Evolutionary conservation across 2,888 invertebrate species (phyloP), one percentile per base, ranked within the genome.

Genomic region (Eilema caniola): DNA sequence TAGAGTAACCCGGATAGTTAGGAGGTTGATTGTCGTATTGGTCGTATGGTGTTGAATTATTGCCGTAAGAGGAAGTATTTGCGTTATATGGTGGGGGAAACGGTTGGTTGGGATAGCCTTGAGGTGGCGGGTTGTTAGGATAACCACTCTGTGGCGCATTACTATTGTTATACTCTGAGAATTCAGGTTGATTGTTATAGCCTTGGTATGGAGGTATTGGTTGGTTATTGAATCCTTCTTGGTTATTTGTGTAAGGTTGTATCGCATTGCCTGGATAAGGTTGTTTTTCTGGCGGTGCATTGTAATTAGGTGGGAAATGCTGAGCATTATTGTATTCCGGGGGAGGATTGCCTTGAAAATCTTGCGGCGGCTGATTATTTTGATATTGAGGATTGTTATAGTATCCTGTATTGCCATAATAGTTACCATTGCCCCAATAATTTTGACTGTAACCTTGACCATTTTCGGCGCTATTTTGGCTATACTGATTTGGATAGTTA

Each of bases 401-500:
- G 75, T 94, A 95, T 20, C 88, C 90, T 8, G 91, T 74, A 70
- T 92, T 93, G 11, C 92, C 91, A 72, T 93, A 95, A 81, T 93
- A 95, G 62, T 89, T 93, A 3, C 91, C 89, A 67, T 92, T 93
- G 11, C 90, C 90, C 94, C 95, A 95, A 76, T 93, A 95, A 71
- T 93, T 94, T 69, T 93, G 94, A 72, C 92, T 94, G 76, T 92
- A 94, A 0, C 89, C 88, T 79, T 88, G 90, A 66, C 81, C 85
- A 69, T 82, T 80, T 23, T 93, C 92, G 0, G 91, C 77, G 75
- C 88, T 88, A 66, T 88, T 91, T 41, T 86, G 90, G 11, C 94
- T 92, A 72, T 92, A 95, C 71, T 95, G 95, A 74, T 93, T 94
- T 1, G 94, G 92, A 77, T 94, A 95, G 77, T 92, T 94, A 75